A percentile compares a stretch with the other conserved stretches of the same genome.
Evolutionary conservation across 2,113 vertebrate genomes (phyloP).

Genomic region (Rhegmatorhina hoffmannsi): DNA sequence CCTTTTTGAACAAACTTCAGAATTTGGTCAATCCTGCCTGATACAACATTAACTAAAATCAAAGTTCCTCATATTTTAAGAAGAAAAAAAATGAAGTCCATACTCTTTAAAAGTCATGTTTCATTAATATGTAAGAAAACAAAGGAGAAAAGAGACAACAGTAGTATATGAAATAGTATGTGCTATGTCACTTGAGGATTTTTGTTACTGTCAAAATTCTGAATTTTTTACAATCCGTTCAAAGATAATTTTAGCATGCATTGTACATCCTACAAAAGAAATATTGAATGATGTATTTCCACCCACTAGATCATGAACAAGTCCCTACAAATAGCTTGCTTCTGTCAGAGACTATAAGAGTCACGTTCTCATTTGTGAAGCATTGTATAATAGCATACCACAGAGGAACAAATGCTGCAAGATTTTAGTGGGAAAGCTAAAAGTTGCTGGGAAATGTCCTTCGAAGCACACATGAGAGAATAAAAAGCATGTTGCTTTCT

Average conservation of each 20-base stretch:
- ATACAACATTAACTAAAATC: not conserved
- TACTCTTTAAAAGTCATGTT: not conserved
- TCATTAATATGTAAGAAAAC: not conserved
- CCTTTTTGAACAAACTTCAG: not conserved
- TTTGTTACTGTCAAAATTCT: not conserved
- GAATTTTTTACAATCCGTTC: not conserved
- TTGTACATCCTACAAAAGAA: not conserved
- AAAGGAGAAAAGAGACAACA: accelerated
- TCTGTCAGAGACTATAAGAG: not conserved
- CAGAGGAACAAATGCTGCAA: not conserved
- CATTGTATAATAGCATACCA: not conserved
- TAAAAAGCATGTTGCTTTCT: not conserved
- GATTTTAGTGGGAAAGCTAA: not conserved
- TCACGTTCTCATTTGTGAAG: not conserved
- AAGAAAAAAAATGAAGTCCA: not conserved
- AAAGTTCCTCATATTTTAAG: not conserved
- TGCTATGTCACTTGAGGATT: not conserved
- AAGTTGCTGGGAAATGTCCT: not conserved
- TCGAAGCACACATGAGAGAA: not conserved
- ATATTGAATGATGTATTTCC: not conserved
- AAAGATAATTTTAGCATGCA: not conserved
- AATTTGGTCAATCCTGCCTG: not conserved
- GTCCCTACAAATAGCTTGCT: not conserved
- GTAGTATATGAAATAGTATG: not conserved
- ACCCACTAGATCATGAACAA: not conserved